phyloP scores from a whole-genome alignment of 2,888 invertebrate species.

The Cheilosia pagana region DNA sequence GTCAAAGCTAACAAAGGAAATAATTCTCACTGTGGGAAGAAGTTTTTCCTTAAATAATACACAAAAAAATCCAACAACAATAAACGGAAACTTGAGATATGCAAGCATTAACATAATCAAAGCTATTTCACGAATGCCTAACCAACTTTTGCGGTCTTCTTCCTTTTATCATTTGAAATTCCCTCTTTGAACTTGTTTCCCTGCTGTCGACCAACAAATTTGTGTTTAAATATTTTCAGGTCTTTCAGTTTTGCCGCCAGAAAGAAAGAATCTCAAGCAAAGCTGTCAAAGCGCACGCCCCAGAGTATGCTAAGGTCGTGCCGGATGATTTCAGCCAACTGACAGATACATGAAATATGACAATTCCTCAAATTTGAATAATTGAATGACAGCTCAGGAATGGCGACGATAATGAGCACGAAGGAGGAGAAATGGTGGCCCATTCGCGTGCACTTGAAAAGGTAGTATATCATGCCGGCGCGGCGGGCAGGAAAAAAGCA shows the following conservation, averaged over 20 bases:
- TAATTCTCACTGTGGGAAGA: conserved; percentile 31
- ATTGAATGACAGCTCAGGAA: conserved; percentile 56
- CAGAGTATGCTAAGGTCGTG: too few relatives aligned
- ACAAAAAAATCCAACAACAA: conserved; percentile 13
- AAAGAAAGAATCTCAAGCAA: conserved; percentile 4
- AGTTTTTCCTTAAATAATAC: conserved; percentile 30
- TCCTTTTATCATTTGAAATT: conserved; percentile 19
- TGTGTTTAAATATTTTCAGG: conserved; percentile 3
- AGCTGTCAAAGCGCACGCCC: conserved; percentile 14
- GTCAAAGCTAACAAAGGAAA: conserved; percentile 46
- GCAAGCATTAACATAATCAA: conserved; percentile 71
- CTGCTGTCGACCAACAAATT: not conserved
- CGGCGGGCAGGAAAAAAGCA: conserved; percentile 18
- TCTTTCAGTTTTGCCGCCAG: not conserved
- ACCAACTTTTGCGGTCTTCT: not conserved
- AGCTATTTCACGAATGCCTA: conserved; percentile 54
- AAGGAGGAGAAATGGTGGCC: conserved; percentile 31
- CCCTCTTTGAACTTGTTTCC: conserved; percentile 26
- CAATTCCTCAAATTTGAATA: conserved; percentile 64
- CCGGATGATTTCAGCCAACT: conserved; percentile 37
- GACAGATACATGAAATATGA: conserved; percentile 39
- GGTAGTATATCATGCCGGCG: not conserved
- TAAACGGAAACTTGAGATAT: conserved; percentile 62
- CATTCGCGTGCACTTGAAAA: not conserved
- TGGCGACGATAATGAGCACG: conserved; percentile 11